These are phyloP conservation scores for Eupristina koningsbergeri DNA, from an alignment of 1,140 invertebrate genomes.

Conservation along the genomic window DNA sequence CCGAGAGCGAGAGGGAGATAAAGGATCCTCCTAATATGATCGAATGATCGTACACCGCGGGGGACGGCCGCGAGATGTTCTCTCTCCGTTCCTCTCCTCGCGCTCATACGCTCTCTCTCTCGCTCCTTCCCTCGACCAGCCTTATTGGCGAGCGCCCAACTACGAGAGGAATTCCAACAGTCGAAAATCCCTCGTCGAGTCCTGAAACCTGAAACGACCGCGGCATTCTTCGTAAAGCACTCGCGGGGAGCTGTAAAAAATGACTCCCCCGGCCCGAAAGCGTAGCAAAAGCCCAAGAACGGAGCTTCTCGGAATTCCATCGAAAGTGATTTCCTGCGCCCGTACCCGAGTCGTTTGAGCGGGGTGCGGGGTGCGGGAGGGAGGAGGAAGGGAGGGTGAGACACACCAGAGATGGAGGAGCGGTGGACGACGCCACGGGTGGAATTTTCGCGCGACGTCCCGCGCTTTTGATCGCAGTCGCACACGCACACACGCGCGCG, in stretches of 20 bases:
- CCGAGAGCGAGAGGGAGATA: background rate
- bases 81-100: too few species aligned
- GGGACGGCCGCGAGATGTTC: too few species aligned
- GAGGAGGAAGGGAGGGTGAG: background rate
- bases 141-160: slow-evolving; percentile 2
- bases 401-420: background rate
- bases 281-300: slow-evolving; percentile 1
- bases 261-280: slow-evolving; percentile 26
- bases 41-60: background rate
- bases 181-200: slow-evolving; percentile 11
- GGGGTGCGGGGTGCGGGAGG: background rate
- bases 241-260: slow-evolving; percentile 24
- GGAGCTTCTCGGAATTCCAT: slow-evolving; percentile 47
- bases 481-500: too few species aligned
- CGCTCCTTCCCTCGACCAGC: too few species aligned
- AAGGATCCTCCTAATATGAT: background rate
- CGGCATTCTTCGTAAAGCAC: slow-evolving; percentile 41
- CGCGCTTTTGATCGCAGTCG: background rate
- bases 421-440: background rate
- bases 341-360: too few species aligned
- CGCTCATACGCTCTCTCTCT: too few species aligned
- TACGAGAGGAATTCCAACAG: background rate
- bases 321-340: slow-evolving; percentile 51
- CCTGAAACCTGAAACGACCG: background rate
- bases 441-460: slow-evolving; percentile 2